Percentiles rank a stretch among this genome's conserved stretches.
phyloP scores from a whole-genome alignment of 2,888 invertebrate genomes.

The Elmis aenea region DNA sequence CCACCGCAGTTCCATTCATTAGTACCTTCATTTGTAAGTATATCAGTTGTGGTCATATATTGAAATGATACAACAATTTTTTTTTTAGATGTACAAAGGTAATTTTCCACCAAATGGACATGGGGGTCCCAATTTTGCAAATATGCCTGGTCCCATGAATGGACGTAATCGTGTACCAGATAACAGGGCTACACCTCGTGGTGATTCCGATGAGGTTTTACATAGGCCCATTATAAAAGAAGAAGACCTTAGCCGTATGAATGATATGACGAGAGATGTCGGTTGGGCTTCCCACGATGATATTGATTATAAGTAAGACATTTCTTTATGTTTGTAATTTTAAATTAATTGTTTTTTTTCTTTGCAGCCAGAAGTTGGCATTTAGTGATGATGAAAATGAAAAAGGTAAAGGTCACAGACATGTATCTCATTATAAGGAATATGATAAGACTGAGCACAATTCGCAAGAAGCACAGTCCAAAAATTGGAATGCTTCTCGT shows the following conservation, averaged over 20 bases:
- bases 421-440: constrained; percentile 21
- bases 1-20: constrained; percentile 66
- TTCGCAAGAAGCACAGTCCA: constrained; percentile 20
- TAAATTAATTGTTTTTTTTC: constrained; percentile 11
- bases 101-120: constrained; percentile 34
- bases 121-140: constrained; percentile 25
- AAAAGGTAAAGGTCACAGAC: constrained; percentile 31
- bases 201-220: constrained; percentile 48
- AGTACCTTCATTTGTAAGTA: constrained; percentile 72
- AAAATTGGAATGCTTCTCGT: constrained; percentile 43
- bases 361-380: constrained; percentile 74
- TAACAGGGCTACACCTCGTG: constrained; percentile 44
- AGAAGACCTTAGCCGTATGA: constrained; percentile 87
- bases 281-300: constrained; percentile 93
- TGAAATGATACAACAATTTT: not conserved
- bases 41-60: not conserved
- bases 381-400: constrained; percentile 86
- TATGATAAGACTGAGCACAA: constrained; percentile 34
- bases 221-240: constrained; percentile 87
- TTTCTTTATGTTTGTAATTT: constrained; percentile 6
- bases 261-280: constrained; percentile 82
- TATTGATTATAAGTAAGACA: constrained; percentile 78
- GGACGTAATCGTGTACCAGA: constrained; percentile 26
- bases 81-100: constrained; percentile 32
- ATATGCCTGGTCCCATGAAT: constrained; percentile 18